These are phyloP conservation scores for Pseudoips prasinana DNA, from an alignment of 2,888 invertebrate species.

Conservation along the genomic window DNA sequence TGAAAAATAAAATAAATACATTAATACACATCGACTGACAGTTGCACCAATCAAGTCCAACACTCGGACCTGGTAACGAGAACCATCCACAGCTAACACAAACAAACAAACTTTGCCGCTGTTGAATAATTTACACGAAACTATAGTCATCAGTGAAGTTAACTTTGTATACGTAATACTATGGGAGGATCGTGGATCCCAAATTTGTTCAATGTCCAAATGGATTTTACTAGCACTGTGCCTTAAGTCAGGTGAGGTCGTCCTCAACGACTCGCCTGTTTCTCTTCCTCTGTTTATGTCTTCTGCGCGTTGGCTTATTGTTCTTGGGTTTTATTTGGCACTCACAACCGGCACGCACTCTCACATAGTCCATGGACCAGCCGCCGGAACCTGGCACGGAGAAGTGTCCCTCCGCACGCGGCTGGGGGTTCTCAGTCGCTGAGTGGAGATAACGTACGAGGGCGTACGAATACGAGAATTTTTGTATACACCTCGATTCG, in stretches of 20 bases:
- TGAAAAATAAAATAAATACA: conserved; percentile 57
- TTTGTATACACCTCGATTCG: conserved; percentile 90
- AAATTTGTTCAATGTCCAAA: conserved; percentile 66
- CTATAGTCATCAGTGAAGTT: conserved; percentile 28
- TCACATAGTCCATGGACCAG: conserved; percentile 92
- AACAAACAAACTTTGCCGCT: conserved; percentile 28
- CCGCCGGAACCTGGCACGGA: conserved; percentile 80
- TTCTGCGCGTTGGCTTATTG: conserved; percentile 64
- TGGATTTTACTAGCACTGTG: conserved; percentile 49
- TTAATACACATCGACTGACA: conserved; percentile 44
- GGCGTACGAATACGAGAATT: conserved; percentile 92
- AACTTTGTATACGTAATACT: conserved; percentile 49
- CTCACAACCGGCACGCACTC: conserved; percentile 91
- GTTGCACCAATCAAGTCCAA: conserved; percentile 21
- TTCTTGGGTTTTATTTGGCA: conserved; percentile 88
- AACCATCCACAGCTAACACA: conserved; percentile 25
- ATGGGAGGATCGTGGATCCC: conserved; percentile 38
- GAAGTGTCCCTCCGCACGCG: conserved; percentile 64
- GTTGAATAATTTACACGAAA: conserved; percentile 18
- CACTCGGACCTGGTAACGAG: conserved; percentile 31
- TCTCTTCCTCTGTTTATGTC: conserved; percentile 62
- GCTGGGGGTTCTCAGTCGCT: conserved; percentile 62
- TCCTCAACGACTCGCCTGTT: conserved; percentile 57
- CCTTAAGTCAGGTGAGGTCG: conserved; percentile 63
- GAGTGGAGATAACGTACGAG: conserved; percentile 84